phyloP scores from a whole-genome alignment of 35 echinoderm and acorn worm genomes.

The Ophiothrix spiculata region DNA sequence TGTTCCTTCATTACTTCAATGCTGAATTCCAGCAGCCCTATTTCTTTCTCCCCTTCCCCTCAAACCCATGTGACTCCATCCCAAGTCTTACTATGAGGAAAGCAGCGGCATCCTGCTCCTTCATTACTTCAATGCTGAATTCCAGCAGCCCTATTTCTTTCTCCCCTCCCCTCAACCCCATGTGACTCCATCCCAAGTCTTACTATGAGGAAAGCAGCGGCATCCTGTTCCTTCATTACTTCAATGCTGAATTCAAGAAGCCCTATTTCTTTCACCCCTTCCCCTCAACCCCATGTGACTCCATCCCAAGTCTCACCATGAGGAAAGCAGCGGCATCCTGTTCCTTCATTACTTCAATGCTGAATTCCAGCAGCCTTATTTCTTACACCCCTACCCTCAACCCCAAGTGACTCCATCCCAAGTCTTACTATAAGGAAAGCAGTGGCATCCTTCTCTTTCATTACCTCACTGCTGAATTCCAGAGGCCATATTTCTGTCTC shows the following conservation, averaged over 20 bases:
- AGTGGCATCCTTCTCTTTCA: slow-evolving; percentile 95
- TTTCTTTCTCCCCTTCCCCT: slow-evolving; percentile 6
- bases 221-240: slow-evolving; percentile 97
- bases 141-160: slow-evolving; percentile 91
- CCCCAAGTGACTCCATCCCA: not conserved
- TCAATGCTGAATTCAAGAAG: slow-evolving; percentile 96
- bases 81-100: slow-evolving; percentile 76
- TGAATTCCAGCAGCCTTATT: slow-evolving; percentile 91
- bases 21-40: slow-evolving; percentile 86
- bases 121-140: slow-evolving; percentile 98
- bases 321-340: slow-evolving; percentile 91
- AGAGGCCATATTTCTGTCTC: slow-evolving; percentile 73
- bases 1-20: slow-evolving; percentile 99
- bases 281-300: too few species aligned
- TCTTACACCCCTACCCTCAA: not conserved
- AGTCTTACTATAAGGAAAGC: slow-evolving; percentile 82
- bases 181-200: not conserved
- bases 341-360: slow-evolving; percentile 99
- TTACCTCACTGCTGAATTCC: slow-evolving; percentile 95
- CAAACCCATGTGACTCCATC: not conserved
- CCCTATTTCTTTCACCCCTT: too few species aligned
- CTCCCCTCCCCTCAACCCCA: not conserved
- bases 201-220: slow-evolving; percentile 94
- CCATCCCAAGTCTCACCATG: slow-evolving; percentile 55
- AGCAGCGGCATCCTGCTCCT: slow-evolving; percentile 89